Evolutionary conservation across 1,140 invertebrate species (phyloP).

Genomic region (Lucilia sericata): DNA sequence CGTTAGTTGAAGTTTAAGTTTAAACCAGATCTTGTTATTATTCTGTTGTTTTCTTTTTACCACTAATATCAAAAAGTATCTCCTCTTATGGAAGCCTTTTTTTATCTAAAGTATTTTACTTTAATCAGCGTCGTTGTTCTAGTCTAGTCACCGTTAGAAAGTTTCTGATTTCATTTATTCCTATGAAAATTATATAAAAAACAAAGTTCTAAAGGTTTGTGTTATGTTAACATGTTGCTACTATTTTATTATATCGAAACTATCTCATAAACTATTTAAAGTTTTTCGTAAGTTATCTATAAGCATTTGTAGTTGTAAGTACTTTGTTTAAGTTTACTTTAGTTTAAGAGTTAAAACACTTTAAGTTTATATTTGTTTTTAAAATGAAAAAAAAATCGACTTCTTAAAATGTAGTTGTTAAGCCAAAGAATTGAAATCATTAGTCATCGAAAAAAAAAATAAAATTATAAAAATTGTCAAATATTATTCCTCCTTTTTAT

Average conservation of each 20-base stretch:
- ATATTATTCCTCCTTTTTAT: no score
- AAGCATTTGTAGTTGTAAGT: no score
- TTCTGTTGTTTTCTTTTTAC: conserved; percentile 21
- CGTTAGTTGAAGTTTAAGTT: neutral
- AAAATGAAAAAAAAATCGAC: neutral
- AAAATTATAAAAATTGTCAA: neutral
- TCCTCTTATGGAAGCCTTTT: neutral
- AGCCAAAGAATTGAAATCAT: conserved; percentile 31
- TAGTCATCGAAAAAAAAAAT: neutral
- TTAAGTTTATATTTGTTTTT: conserved; percentile 32
- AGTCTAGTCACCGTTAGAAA: conserved; percentile 55
- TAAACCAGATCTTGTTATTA: neutral
- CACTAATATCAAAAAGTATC: neutral
- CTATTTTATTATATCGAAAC: neutral
- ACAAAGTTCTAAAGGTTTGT: neutral
- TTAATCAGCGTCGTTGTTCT: conserved; percentile 59
- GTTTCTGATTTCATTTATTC: neutral
- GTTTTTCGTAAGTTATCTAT: no score
- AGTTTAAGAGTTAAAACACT: conserved; percentile 17
- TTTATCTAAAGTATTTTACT: neutral
- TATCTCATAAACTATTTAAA: no score
- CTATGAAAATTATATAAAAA: no score
- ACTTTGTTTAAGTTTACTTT: neutral
- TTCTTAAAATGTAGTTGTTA: conserved; percentile 37
- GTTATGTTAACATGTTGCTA: neutral